A percentile compares a stretch with the other conserved stretches of the same genome.
phyloP scores from a whole-genome alignment of 2,797 vertebrate species.

The Mormyrops attenuatus region DNA sequence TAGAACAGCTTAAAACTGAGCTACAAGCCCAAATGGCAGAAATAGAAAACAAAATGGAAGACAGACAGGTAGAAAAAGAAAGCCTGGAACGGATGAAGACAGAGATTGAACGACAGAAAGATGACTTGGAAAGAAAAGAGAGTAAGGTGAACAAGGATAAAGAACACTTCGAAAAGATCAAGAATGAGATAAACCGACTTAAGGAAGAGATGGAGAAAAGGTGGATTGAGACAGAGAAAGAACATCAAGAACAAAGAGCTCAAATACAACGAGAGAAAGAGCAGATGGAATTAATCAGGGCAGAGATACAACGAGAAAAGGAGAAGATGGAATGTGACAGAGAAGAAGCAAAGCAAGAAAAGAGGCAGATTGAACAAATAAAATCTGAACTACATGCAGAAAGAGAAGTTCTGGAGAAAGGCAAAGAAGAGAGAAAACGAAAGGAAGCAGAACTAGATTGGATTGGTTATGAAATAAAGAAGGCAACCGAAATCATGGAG shows the following conservation, averaged over 20 bases:
- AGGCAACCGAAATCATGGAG: conserved; percentile 17
- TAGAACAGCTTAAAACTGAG: conserved; percentile 20
- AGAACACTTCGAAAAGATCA: conserved; percentile 46
- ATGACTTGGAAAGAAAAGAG: conserved; percentile 39
- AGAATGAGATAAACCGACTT: conserved; percentile 36
- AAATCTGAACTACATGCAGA: conserved; percentile 13
- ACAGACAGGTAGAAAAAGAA: conserved; percentile 9
- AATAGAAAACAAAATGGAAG: conserved; percentile 13
- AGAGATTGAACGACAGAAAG: conserved; percentile 14
- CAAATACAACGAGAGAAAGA: conserved; percentile 16
- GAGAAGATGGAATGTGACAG: conserved; percentile 15
- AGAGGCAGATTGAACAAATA: not conserved
- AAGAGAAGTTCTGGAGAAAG: conserved; percentile 15
- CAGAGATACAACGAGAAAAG: conserved; percentile 14
- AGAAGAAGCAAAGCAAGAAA: conserved; percentile 16
- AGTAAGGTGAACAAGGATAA: conserved; percentile 39
- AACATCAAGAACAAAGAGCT: conserved; percentile 30
- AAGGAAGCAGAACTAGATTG: conserved; percentile 2
- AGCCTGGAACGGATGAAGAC: not conserved
- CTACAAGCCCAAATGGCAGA: conserved; percentile 12
- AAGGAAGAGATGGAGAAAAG: conserved; percentile 42
- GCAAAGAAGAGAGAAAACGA: not conserved
- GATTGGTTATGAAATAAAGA: conserved; percentile 9
- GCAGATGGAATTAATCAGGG: conserved; percentile 12
- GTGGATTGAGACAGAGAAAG: conserved; percentile 32